phyloP scores from a whole-genome alignment of 2,888 invertebrate genomes.

The Drosophila bunnanda region DNA sequence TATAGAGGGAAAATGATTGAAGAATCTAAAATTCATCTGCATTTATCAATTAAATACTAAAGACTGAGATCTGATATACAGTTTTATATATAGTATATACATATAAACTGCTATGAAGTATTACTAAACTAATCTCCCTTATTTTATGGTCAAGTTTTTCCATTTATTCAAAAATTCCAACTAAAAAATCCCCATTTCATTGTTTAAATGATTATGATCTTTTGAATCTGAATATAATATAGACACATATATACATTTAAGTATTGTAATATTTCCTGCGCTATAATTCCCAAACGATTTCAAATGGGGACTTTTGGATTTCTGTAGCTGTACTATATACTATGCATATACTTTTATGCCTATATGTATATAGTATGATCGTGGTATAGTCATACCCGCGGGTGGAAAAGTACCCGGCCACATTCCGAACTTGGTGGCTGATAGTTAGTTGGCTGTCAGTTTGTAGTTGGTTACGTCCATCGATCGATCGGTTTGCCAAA shows the following conservation, averaged over 20 bases:
- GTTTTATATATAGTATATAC: too few species aligned
- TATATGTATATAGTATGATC: neutral
- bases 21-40: too few species aligned
- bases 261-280: neutral
- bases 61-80: too few species aligned
- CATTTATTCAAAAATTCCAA: neutral
- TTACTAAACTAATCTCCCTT: too few species aligned
- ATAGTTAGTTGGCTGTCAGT: slow-evolving; percentile 21
- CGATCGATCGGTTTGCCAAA: slow-evolving; percentile 64
- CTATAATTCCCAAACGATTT: neutral
- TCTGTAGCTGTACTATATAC: neutral
- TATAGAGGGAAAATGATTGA: too few species aligned
- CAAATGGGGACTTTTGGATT: too few species aligned
- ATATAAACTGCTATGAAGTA: too few species aligned
- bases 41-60: too few species aligned
- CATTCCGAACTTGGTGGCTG: slow-evolving; percentile 41
- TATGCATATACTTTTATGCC: neutral
- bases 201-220: neutral
- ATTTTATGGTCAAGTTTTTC: neutral
- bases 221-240: neutral
- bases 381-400: slow-evolving; percentile 14
- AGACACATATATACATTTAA: too few species aligned
- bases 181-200: neutral
- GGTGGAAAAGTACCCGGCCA: slow-evolving; percentile 61
- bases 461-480: slow-evolving; percentile 29